phyloP scores from a whole-genome alignment of 2,888 invertebrate species.

The Melolontha melolontha region DNA sequence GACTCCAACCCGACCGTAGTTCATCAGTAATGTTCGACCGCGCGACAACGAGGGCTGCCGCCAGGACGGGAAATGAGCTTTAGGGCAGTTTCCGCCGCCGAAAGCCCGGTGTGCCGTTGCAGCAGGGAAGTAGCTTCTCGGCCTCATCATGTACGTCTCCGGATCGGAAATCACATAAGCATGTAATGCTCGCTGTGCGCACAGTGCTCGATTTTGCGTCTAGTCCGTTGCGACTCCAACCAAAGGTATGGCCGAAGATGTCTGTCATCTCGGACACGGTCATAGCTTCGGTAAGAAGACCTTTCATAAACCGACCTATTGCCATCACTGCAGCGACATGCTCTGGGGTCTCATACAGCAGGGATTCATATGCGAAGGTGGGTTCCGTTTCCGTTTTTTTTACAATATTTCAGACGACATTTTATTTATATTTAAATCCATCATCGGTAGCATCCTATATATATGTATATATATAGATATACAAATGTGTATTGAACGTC shows the following conservation, averaged over 20 bases:
- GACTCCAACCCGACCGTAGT: slow-evolving; percentile 22
- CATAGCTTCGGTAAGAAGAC: slow-evolving; percentile 99
- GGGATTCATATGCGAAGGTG: slow-evolving; percentile 99
- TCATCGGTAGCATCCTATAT: too few species aligned
- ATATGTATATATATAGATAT: too few species aligned
- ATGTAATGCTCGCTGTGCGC: slow-evolving; percentile 29
- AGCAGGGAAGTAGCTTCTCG: slow-evolving; percentile 54
- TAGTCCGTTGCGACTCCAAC: slow-evolving; percentile 24
- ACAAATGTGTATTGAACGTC: too few species aligned
- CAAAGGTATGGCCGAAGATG: slow-evolving; percentile 37
- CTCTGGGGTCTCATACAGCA: slow-evolving; percentile 99
- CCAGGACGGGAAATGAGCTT: slow-evolving; percentile 62
- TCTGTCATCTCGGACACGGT: slow-evolving; percentile 70
- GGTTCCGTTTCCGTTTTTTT: slow-evolving; percentile 57
- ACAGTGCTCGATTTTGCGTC: slow-evolving; percentile 22
- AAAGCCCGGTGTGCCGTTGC: slow-evolving; percentile 38
- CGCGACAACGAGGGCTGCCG: slow-evolving; percentile 51
- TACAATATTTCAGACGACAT: too few species aligned
- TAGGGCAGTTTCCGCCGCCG: slow-evolving; percentile 21
- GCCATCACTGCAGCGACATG: slow-evolving; percentile 99
- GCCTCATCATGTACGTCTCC: slow-evolving; percentile 70
- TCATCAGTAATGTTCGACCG: slow-evolving; percentile 48
- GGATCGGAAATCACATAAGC: slow-evolving; percentile 71
- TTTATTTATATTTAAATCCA: too few species aligned
- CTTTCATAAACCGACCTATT: slow-evolving; percentile 99